These are phyloP conservation scores for Pseudomyrmex cubaensis DNA, from an alignment of 1,140 invertebrate genomes.

Conservation along the genomic window DNA sequence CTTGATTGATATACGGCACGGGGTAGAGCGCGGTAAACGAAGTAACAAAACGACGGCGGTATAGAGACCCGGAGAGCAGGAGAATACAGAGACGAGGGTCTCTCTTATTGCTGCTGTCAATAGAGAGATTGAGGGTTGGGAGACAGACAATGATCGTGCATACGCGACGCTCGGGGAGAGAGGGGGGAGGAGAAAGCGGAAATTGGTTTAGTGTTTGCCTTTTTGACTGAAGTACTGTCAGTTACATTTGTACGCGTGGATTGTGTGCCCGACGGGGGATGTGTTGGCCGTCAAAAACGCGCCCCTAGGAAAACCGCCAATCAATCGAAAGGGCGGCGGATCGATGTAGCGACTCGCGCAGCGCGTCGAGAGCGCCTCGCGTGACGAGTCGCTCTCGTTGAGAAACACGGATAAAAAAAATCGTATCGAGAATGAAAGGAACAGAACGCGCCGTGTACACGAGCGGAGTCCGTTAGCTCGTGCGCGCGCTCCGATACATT, in stretches of 20 bases:
- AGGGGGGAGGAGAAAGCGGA: constrained; percentile 21
- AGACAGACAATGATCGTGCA: constrained; percentile 31
- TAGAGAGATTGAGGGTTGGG: background rate
- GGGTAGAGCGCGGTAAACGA: constrained; percentile 32
- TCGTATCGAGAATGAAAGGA: constrained; percentile 10
- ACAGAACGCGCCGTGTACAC: background rate
- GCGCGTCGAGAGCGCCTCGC: constrained; percentile 30
- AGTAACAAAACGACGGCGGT: constrained; percentile 40
- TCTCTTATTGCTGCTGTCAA: constrained; percentile 54
- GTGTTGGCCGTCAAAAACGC: constrained; percentile 59
- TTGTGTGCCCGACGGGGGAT: background rate
- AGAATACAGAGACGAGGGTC: constrained; percentile 12
- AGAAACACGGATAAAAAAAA: constrained; percentile 25
- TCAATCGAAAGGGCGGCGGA: constrained; percentile 46
- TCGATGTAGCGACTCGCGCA: constrained; percentile 16
- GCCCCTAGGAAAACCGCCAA: constrained; percentile 68
- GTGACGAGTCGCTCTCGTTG: constrained; percentile 38
- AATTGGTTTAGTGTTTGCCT: constrained; percentile 64
- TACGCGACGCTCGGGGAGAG: background rate
- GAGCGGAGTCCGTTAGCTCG: background rate
- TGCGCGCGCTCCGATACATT: constrained; percentile 1
- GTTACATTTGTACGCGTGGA: constrained; percentile 61
- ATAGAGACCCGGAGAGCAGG: background rate
- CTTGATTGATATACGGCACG: constrained; percentile 52
- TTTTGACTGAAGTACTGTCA: constrained; percentile 64